These are phyloP conservation scores for Gila orcuttii DNA, from an alignment of 2,113 vertebrate species.

Conservation along the genomic window DNA sequence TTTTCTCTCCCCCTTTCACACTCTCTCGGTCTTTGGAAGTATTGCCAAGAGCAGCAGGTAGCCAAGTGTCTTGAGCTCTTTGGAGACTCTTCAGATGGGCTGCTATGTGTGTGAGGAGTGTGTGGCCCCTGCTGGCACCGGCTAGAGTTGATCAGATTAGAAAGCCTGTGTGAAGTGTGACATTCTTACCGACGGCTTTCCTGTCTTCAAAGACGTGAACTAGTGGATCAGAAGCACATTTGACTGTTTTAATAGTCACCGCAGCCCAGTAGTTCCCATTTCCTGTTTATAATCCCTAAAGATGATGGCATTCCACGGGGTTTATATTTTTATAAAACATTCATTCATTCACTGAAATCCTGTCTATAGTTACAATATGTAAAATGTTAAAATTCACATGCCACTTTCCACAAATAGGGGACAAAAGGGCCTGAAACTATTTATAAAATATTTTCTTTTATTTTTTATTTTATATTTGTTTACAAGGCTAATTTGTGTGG, in stretches of 20 bases:
- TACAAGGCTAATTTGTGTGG: background rate
- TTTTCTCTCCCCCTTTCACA: background rate
- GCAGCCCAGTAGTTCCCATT: background rate
- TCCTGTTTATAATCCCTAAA: background rate
- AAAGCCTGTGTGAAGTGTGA: slow-evolving; percentile 61
- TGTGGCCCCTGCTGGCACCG: slow-evolving; percentile 63
- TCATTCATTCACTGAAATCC: slow-evolving; percentile 16
- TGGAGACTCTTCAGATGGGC: slow-evolving; percentile 32
- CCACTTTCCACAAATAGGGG: background rate
- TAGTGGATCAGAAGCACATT: slow-evolving; percentile 25
- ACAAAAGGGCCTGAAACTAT: background rate
- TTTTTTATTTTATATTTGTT: background rate
- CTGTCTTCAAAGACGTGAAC: slow-evolving; percentile 29
- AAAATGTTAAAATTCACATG: background rate
- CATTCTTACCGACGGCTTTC: slow-evolving; percentile 16
- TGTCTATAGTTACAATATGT: background rate
- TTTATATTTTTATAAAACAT: slow-evolving; percentile 11
- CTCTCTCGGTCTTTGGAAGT: slow-evolving; percentile 12
- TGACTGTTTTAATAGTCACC: background rate
- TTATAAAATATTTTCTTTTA: background rate
- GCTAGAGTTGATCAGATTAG: slow-evolving; percentile 60
- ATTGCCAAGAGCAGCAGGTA: slow-evolving; percentile 75
- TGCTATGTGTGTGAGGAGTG: slow-evolving; percentile 46
- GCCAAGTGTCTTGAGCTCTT: slow-evolving; percentile 69
- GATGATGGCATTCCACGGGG: background rate